Conservation (phyloP, 1,140 invertebrate genomes). For the Hycleus phaleratus region DNA sequence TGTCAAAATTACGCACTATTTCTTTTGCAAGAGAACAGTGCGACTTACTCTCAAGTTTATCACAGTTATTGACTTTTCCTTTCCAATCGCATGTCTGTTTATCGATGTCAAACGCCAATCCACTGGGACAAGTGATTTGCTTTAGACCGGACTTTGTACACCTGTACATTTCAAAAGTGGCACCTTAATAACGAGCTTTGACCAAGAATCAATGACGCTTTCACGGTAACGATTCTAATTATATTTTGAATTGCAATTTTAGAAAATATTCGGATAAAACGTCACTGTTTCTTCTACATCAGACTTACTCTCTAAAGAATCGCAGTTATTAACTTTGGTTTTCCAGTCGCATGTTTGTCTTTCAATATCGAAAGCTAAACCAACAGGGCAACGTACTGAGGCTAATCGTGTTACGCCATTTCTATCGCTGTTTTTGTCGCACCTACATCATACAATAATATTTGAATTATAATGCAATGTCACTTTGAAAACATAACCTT, state of each 20-base stretch:
- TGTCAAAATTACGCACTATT: slow-evolving; percentile 15
- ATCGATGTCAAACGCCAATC: slow-evolving; percentile 92
- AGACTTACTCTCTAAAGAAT: slow-evolving; percentile 85
- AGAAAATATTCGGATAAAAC: not conserved
- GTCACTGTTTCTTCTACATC: slow-evolving; percentile 37
- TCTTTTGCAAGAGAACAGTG: slow-evolving; percentile 10
- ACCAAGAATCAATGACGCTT: slow-evolving; percentile 38
- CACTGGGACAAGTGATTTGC: slow-evolving; percentile 89
- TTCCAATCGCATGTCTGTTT: slow-evolving; percentile 97
- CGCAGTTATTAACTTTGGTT: slow-evolving; percentile 91
- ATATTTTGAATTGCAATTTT: not conserved
- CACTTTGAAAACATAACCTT: no score
- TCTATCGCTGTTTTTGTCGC: slow-evolving; percentile 80
- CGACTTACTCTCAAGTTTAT: slow-evolving; percentile 91
- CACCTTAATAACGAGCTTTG: slow-evolving; percentile 28
- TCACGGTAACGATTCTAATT: not conserved
- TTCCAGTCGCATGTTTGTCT: slow-evolving; percentile 94
- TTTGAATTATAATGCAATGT: no score
- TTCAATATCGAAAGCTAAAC: slow-evolving; percentile 90
- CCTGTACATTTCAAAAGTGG: slow-evolving; percentile 48
- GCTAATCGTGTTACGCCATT: slow-evolving; percentile 77
- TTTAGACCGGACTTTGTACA: slow-evolving; percentile 87
- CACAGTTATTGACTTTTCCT: slow-evolving; percentile 92
- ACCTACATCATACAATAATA: slow-evolving; percentile 51
- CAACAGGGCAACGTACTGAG: slow-evolving; percentile 77